phyloP scores from a whole-genome alignment of 1,140 invertebrate species.

The Drosophila sechellia region DNA sequence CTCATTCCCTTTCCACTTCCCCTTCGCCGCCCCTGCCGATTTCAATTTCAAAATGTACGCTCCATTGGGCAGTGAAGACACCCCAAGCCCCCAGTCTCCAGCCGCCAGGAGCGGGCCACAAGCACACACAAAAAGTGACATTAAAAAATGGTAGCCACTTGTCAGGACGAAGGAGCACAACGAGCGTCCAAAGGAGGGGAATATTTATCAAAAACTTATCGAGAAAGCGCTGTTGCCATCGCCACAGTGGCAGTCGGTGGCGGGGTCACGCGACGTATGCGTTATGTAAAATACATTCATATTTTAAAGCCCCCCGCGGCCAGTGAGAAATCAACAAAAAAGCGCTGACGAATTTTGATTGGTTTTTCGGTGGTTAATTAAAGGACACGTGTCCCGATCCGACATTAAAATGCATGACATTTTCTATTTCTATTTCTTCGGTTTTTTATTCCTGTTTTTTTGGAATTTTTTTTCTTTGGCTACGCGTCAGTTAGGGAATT shows the following conservation, averaged over 20 bases:
- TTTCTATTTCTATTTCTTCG: conserved; percentile 21
- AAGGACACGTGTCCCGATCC: conserved; percentile 25
- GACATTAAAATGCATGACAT: conserved; percentile 47
- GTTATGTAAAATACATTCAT: conserved; percentile 50
- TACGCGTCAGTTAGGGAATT: background rate
- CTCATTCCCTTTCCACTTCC: background rate
- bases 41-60: conserved; percentile 81
- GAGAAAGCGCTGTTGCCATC: conserved; percentile 6
- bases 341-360: conserved; percentile 32
- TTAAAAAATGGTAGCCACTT: conserved; percentile 80
- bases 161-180: conserved; percentile 37
- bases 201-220: conserved; percentile 68
- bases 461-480: background rate
- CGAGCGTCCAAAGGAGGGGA: background rate
- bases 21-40: conserved; percentile 55
- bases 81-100: too few species aligned
- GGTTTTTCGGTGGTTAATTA: conserved; percentile 34
- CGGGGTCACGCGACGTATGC: conserved; percentile 62
- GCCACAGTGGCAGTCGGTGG: background rate
- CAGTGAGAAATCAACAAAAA: conserved; percentile 28
- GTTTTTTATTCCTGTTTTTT: background rate
- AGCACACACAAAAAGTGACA: conserved; percentile 74
- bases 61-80: conserved; percentile 66
- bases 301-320: conserved; percentile 8
- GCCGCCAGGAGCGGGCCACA: background rate